Evolutionary conservation across 1,140 invertebrate species (phyloP).

Genomic region (Brachionus rubens): DNA sequence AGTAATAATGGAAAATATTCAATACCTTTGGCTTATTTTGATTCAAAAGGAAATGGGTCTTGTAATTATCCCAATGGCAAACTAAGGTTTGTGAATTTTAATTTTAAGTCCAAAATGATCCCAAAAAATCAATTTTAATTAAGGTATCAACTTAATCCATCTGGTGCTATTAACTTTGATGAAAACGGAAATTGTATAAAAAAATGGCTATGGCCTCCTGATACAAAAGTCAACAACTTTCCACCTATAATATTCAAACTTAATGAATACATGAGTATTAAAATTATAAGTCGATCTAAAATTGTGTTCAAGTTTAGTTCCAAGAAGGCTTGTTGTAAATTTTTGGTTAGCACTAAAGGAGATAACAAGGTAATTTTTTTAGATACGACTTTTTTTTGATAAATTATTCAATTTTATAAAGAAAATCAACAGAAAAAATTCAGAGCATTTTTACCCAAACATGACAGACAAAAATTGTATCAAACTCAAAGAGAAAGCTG

Average conservation of each 20-base stretch:
- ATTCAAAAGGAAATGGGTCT: conserved; percentile 31
- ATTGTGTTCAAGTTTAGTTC: not conserved
- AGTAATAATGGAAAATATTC: not conserved
- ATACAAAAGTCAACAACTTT: not conserved
- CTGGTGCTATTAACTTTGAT: conserved; percentile 27
- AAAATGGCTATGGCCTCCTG: conserved; percentile 32
- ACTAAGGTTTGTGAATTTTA: not conserved
- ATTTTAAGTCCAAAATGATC: not conserved
- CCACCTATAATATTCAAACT: not conserved
- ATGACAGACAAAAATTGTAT: not conserved
- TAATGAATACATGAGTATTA: conserved; percentile 9
- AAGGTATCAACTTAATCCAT: conserved; percentile 12
- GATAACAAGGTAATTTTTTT: not conserved
- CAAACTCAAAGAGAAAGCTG: conserved; percentile 9
- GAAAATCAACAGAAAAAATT: not conserved
- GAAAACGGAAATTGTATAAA: not conserved
- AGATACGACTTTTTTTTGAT: not conserved
- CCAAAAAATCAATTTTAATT: not conserved
- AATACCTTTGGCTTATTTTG: conserved; percentile 29
- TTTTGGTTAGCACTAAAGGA: not conserved
- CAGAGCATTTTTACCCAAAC: not conserved
- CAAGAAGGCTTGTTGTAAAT: conserved; percentile 3
- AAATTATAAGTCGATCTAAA: not conserved
- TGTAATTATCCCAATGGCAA: conserved; percentile 10
- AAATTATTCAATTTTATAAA: not conserved